Percentiles rank a stretch among this genome's conserved stretches.
phyloP scores from a whole-genome alignment of 2,888 invertebrate genomes.

The Ischnus inquisitorius region DNA sequence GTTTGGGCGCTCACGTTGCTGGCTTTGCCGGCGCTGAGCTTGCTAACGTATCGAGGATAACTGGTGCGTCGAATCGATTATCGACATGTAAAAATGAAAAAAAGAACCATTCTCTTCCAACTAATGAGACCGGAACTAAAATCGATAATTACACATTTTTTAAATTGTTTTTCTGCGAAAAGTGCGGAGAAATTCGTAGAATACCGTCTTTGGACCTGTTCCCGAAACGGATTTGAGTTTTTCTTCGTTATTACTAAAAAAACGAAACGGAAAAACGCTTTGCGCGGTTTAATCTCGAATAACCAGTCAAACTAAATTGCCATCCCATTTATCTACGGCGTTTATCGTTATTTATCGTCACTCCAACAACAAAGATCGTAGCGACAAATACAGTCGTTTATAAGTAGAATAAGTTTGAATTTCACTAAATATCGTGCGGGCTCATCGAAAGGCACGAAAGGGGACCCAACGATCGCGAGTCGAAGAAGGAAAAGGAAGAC shows the following conservation, averaged over 20 bases:
- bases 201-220: too few relatives aligned
- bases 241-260: too few relatives aligned
- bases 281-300: too few relatives aligned
- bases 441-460: constrained; percentile 31
- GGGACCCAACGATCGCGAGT: constrained; percentile 15
- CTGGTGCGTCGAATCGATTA: constrained; percentile 86
- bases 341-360: neutral
- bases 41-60: constrained; percentile 93
- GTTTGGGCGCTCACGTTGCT: constrained; percentile 96
- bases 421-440: constrained; percentile 51
- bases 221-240: too few relatives aligned
- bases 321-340: neutral
- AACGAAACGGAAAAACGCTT: too few relatives aligned
- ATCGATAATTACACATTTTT: too few relatives aligned
- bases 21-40: constrained; percentile 96
- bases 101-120: too few relatives aligned
- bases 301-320: neutral
- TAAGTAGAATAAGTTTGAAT: constrained; percentile 40
- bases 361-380: neutral
- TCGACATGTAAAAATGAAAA: too few relatives aligned
- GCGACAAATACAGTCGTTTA: neutral
- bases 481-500: constrained; percentile 11
- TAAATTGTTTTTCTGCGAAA: too few relatives aligned
- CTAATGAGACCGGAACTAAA: too few relatives aligned
- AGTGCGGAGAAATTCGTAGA: too few relatives aligned